These are phyloP conservation scores for Peucedramus taeniatus DNA, from an alignment of 2,113 vertebrate genomes.

Conservation along the genomic window DNA sequence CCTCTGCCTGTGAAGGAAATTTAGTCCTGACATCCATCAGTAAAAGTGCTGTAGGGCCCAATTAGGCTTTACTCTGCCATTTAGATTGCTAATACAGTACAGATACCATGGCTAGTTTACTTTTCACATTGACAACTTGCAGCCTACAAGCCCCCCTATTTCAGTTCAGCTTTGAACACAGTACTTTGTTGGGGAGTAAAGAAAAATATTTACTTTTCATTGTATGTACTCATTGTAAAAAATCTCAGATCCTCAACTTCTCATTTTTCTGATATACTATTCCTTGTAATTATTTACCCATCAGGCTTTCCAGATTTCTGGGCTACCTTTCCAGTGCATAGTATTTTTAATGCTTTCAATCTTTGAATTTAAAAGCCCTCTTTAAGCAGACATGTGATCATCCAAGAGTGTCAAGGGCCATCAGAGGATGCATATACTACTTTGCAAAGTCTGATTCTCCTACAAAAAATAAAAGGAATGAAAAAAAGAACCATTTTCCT, in stretches of 20 bases:
- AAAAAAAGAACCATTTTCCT: background rate
- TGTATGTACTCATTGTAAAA: background rate
- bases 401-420: background rate
- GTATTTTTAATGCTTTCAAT: background rate
- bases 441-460: background rate
- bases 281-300: background rate
- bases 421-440: background rate
- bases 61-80: slow-evolving; percentile 1
- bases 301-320: background rate
- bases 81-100: background rate
- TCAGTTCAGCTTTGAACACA: background rate
- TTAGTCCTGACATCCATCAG: background rate
- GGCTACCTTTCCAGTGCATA: background rate
- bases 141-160: background rate
- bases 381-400: background rate
- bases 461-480: background rate
- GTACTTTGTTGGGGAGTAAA: background rate
- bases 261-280: background rate
- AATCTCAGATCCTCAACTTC: background rate
- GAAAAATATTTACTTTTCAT: background rate
- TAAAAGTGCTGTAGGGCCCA: background rate
- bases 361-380: background rate
- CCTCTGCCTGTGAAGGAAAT: background rate
- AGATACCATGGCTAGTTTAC: background rate
- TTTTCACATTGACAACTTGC: background rate